Evolutionary conservation across 2,797 vertebrate species (phyloP), one percentile per base, ranked within the genome.

Genomic region (Sebastolobus altivelis): DNA sequence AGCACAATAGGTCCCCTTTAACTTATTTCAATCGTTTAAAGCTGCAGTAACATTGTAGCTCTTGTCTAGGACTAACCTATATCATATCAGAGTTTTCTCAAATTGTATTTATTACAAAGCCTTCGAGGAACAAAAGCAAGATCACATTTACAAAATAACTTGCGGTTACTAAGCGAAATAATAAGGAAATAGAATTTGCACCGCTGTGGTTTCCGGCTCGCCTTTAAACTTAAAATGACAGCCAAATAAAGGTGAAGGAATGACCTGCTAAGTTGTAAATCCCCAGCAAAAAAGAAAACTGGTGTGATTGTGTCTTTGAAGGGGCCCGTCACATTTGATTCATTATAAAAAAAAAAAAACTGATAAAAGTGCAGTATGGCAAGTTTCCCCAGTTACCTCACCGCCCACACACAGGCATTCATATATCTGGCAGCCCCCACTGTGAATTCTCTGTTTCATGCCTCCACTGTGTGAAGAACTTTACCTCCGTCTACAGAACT

Each of bases 371-470:
- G 69, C 77, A 65, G 58, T 49, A 65, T 61, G 72, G 80, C 75
- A 79, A 78, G 43, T 87, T 85, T 81, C 66, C 84, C 55, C 61
- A 11, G 82, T 83, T 89, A 82, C 79, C 81, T 83, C 74, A 63
- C 56, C 84, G 4, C 89, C 86, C 84, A 83, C 89, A 79, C 85
- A 60, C 78, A 86, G 37, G 22, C 83, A 62, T 79, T 72, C 79
- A 75, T 38, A 60, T 73, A 67, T 75, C 81, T 83, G 72, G 56
- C 82, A 82, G 79, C 60, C 65, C 46, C 77, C 46, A 35, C 65
- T 72, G 68, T 74, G 85, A 81, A 55, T 76, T 75, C 76, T 37
- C 49, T 71, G 85, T 89, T 90, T 89, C 79, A 82, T 84, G 73
- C 72, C 67, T 80, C 65, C 29, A 11, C 65, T 75, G 67, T 79